Evolutionary conservation across 2,797 vertebrate species (phyloP), one percentile per base, ranked within the genome.

Genomic region (Fratercula arctica): DNA sequence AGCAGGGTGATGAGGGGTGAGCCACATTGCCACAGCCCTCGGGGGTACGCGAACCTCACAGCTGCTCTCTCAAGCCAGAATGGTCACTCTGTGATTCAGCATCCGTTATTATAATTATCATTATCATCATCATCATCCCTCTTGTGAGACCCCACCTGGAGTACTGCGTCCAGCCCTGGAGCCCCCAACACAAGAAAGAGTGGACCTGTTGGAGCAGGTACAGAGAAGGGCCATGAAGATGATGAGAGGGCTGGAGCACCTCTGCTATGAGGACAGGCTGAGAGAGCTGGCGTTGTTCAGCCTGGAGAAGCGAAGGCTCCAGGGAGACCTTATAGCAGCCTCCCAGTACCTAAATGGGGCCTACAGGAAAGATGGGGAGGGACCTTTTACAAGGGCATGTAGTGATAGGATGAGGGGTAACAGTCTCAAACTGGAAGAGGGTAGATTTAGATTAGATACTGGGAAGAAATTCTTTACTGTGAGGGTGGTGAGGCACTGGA

Each of bases 11-110:
- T 6, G 3, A 39, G 60, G n/a, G 3, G 8, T 6, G 35, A 51
- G 80, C 11, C 3, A 1, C 51, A 1, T 12, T 3, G 7, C 43
- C 61, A 11, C 13, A 26, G 51, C 51, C 6, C 3, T 23, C 12
- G 1, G 43, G 50, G 67, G 20, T 9, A 11, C 2, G 10, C 2
- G 1, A 33, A 46, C 41, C 41, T 37, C 39, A 4, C 1, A 3
- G 37, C 33, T 31, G 12, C 29, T 16, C 28, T 11, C 15, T 28
- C n/a, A 24, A 53, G 60, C 13, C 69, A 12, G 6, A 16, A 6
- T 17, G 10, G n/a, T 33, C 43, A 5, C 39, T 69, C 12, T 5
- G 7, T 29, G 19, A 3, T 25, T 59, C n/a, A 24, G 53, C 39
- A 33, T 35, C 57, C 4, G 3, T 14, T 3, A 19, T 31, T 37